Conservation (phyloP, 2,113 vertebrate species). For the Tyto alba region DNA sequence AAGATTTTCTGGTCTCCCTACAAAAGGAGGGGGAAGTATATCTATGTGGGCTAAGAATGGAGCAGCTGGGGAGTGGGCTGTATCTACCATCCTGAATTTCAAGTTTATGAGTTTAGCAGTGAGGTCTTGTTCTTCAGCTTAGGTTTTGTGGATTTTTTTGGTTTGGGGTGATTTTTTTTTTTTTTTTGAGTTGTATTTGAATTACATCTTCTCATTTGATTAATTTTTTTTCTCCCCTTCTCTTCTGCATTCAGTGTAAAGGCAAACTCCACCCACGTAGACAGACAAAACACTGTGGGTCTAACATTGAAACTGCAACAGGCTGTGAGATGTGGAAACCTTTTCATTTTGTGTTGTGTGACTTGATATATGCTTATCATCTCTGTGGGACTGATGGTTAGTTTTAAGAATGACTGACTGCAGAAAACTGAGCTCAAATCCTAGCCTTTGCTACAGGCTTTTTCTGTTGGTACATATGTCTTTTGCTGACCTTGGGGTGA, state of each 20-base stretch:
- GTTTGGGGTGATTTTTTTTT: too few relatives aligned
- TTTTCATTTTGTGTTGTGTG: neutral
- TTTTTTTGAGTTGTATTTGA: neutral
- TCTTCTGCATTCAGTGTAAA: neutral
- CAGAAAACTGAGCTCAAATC: neutral
- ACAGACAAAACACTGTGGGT: neutral
- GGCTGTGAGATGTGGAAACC: neutral
- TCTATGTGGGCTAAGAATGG: too few relatives aligned
- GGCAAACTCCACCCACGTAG: neutral
- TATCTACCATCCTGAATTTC: neutral
- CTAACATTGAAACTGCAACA: neutral
- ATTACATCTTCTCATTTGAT: rapidly evolving
- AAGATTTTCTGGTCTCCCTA: neutral
- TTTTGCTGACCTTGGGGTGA: neutral
- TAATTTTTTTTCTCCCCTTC: too few relatives aligned
- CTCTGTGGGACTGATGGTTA: neutral
- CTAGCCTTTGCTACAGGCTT: neutral
- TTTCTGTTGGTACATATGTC: rapidly evolving
- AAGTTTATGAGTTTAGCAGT: neutral
- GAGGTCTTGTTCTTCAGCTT: neutral
- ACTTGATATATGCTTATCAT: neutral
- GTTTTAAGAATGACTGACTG: neutral
- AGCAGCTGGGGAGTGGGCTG: neutral
- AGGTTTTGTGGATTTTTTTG: too few relatives aligned
- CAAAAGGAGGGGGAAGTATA: rapidly evolving